Base-by-base conservation (phyloP, 2,797 vertebrate species). In the Nothura maculosa region DNA sequence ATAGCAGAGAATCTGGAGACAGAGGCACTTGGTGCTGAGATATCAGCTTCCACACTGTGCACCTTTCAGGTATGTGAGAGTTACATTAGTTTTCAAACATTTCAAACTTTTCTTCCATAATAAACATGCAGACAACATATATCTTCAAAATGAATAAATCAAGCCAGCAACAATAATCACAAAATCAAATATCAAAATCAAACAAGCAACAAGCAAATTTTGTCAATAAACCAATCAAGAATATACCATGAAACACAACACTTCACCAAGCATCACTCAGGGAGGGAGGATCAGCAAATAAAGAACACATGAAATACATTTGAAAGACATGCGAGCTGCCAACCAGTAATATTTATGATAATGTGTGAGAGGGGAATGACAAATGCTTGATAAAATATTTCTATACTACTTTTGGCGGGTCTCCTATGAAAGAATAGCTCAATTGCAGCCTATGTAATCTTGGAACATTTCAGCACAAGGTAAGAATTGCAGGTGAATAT, bases 361-460 rank as follows among this genome's bases (percentile, higher is more conserved):
- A 67, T 54, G 42, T 52, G 50, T 78, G 87, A 69, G 30, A 82
- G 8, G 47, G 27, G n/a, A 81, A 45, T 92, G 89, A 87, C 50
- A 83, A 92, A 93, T 89, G 81, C 81, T 85, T 93, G 90, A 85
- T 73, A 81, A 75, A 83, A 60, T 85, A 92, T 85, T 85, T 83
- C 79, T 81, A 52, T 38, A 81, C 92, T 60, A 43, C 38, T 93
- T 92, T 43, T 92, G 82, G 76, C 73, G 83, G 62, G 43, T 66
- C 34, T 75, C 58, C 87, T 83, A 58, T 73, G 69, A 68, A 96
- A 92, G 43, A 12, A 92, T 30, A 91, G 80, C 86, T 92, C 90
- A 90, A 54, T 89, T 52, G 66, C 45, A 57, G 38, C 19, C 70
- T 67, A 45, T 70, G 77, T 89, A 91, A 84, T 32, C 74, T 9